Percentiles rank a stretch among this genome's conserved stretches.
Conservation (phyloP, 2,888 invertebrate genomes). For the Ormyrus pomaceus region DNA sequence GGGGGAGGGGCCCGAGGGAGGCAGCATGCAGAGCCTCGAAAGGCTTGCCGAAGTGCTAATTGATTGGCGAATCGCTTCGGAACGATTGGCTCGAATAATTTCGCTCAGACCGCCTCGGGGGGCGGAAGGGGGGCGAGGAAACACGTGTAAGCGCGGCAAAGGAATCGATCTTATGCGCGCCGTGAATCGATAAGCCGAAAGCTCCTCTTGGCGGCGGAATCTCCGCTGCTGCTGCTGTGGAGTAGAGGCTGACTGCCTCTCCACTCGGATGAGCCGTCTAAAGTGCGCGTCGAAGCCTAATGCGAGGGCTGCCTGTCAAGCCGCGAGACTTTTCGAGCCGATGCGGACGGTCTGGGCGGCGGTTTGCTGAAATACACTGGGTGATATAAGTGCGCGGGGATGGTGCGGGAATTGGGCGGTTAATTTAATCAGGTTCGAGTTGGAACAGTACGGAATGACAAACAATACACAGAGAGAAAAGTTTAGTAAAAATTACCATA, state of each 20-base stretch:
- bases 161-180: constrained; percentile 51
- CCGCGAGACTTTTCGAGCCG: not conserved
- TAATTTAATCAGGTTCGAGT: too few relatives aligned
- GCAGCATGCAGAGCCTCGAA: not conserved
- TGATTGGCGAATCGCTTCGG: constrained; percentile 49
- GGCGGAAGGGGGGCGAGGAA: not conserved
- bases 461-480: too few relatives aligned
- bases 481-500: too few relatives aligned
- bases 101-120: constrained; percentile 6
- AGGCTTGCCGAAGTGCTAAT: constrained; percentile 44
- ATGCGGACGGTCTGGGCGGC: not conserved
- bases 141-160: constrained; percentile 20
- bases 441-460: too few relatives aligned
- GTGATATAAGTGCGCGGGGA: too few relatives aligned
- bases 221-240: not conserved
- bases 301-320: not conserved
- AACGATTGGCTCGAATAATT: constrained; percentile 53
- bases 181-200: constrained; percentile 38
- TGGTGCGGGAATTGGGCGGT: too few relatives aligned
- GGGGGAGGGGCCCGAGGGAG: not conserved
- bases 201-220: too few relatives aligned
- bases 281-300: constrained; percentile 30
- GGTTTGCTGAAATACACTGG: too few relatives aligned
- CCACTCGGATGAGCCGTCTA: constrained; percentile 42
- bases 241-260: constrained; percentile 22